Evolutionary conservation across 1,140 invertebrate species (phyloP), one percentile per base, ranked within the genome.

Genomic region (Steinernema feltiae): DNA sequence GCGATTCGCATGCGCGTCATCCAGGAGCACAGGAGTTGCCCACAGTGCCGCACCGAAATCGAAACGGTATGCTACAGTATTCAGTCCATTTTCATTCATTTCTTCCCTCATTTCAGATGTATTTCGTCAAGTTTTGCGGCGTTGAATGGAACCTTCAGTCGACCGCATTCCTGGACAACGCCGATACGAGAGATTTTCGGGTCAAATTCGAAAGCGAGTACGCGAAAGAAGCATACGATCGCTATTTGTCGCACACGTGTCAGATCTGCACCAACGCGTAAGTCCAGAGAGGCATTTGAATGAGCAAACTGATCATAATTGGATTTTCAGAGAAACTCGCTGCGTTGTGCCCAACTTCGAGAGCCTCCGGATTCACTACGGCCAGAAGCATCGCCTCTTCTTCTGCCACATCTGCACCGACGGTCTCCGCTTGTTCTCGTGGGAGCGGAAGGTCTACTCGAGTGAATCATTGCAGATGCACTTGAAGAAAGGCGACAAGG

Each of bases 351-450:
- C 31, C 7, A 76, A 53, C 15, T 81, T 81, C 70, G 81, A 73
- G 0, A 75, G 69, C 15, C 77, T 81, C 15, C 72, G 76, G 0
- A 32, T 76, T 35, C 80, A 81, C 41, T 79, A 74, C 35, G 78
- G 77, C 32, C 82, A 82, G 48, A 72, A 32, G 3, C 82, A 84
- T 48, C 46, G 79, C 2, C 75, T 77, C 7, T 76, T 77, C 2
- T 84, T 84, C 32, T 84, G 82, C 70, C 77, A 79, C 15, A 80
- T 85, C 70, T 84, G 82, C 63, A 75, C 70, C 30, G 83, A 85
- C 7, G 83, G 85, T 78, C 32, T 84, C 70, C 80, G 83, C 48
- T 74, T 83, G 1, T 79, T 78, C 48, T 78, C 76, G 24, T 70
- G 83, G 32, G 82, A 83, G 46, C 53, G 82, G 21, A 79, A 78